Base-by-base conservation (phyloP, 2,888 invertebrate genomes). In the Drosophila infuscata region DNA sequence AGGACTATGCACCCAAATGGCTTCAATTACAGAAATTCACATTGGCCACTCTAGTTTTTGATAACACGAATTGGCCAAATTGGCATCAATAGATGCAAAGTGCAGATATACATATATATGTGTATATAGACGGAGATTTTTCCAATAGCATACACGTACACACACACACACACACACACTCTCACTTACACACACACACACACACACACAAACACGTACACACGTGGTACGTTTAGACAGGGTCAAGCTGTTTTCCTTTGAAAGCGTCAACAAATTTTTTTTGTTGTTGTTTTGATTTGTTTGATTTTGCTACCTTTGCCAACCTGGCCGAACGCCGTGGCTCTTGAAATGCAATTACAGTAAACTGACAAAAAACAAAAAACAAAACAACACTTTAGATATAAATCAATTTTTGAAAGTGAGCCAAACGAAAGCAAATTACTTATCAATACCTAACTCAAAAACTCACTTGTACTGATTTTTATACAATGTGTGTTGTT, bases 341-440 rank as follows among this genome's bases (percentile, higher is more conserved):
- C 36, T 46, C 66, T 77, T 77, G 68, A 72, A 72, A 63, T 69
- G 64, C 65, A 74, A 58, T 82, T 81, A 76, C 84, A 78, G 81
- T 83, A 78, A 86, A 84, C 81, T 88, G 87, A 76, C 82, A 33
- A 8, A 3, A 1, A 8, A 20, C 0, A 8, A 15, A 4, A 29
- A 11, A 36, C 15, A 35, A 15, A 88, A 79, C 54, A 51, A 35
- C 49, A 57, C 53, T 79, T 86, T 81, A 78, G 62, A 76, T 85
- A 81, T 91, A 86, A 82, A 91, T 91, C 84, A 89, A 89, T 82
- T 76, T 69, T 69, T 51, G 76, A 79, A 89, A 89, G 76, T 81
- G 77, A 90, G 77, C 64, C 88, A 89, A 79, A 73, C 70, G 77
- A 74, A 75, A 79, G 76, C 76, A 72, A 83, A 76, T 74, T 70